phyloP scores from a whole-genome alignment of 1,140 invertebrate species.

The Antheraea mylitta region DNA sequence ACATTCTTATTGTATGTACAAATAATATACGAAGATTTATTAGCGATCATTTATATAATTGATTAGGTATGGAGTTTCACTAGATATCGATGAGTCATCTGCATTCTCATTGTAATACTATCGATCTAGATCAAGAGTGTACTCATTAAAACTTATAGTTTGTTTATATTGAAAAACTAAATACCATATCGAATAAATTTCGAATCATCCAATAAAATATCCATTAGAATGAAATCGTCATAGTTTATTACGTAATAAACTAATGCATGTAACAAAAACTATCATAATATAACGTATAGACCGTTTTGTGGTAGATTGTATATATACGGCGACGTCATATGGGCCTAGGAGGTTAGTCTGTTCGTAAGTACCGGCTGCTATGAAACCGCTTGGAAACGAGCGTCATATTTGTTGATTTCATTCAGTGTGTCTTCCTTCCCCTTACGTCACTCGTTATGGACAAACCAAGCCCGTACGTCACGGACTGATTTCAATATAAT shows the following conservation, averaged over 20 bases:
- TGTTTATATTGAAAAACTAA: too few relatives aligned
- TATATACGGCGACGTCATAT: neutral
- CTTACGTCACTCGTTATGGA: conserved; percentile 34
- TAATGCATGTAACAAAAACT: neutral
- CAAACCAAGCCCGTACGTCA: conserved; percentile 32
- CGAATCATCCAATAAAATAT: too few relatives aligned
- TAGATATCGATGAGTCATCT: too few relatives aligned
- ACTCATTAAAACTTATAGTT: too few relatives aligned
- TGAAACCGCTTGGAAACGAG: conserved; percentile 2
- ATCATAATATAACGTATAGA: neutral
- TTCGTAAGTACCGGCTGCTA: neutral
- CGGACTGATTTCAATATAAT: conserved; percentile 23
- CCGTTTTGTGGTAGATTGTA: neutral
- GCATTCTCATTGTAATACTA: too few relatives aligned
- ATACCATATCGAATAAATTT: too few relatives aligned
- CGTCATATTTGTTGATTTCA: conserved; percentile 16
- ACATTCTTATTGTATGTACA: too few relatives aligned
- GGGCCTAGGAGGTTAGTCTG: conserved; percentile 1
- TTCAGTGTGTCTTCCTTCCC: conserved; percentile 31
- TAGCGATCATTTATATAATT: too few relatives aligned
- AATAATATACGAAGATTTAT: too few relatives aligned
- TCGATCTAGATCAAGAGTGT: too few relatives aligned
- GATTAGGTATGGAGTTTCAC: too few relatives aligned
- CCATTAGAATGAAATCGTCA: too few relatives aligned
- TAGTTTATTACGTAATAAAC: neutral